Conservation (phyloP, 1,140 invertebrate species). For the Lycorma delicatula region DNA sequence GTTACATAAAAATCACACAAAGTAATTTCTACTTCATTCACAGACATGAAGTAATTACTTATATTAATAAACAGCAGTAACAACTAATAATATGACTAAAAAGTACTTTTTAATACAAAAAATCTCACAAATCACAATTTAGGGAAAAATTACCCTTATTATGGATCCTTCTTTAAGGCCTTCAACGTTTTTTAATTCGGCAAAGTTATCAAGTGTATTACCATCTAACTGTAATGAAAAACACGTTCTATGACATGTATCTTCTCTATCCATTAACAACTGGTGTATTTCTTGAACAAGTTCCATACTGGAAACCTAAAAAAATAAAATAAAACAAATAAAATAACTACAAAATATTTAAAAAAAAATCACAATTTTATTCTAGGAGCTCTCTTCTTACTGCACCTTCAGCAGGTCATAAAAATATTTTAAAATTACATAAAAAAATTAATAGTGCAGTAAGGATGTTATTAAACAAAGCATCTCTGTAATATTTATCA, state of each 20-base stretch:
- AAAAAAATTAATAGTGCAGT: background rate
- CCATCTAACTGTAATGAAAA: conserved; percentile 94
- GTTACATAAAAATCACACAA: no score
- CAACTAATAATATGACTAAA: no score
- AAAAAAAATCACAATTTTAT: no score
- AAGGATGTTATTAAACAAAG: background rate
- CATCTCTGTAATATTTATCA: no score
- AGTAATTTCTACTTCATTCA: no score
- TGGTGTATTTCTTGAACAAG: conserved; percentile 98
- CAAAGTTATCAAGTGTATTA: conserved; percentile 92
- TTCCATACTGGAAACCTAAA: conserved; percentile 91
- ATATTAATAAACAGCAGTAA: no score
- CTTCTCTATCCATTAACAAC: conserved; percentile 93
- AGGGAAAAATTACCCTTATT: conserved; percentile 64
- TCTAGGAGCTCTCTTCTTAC: no score
- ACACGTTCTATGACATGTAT: conserved; percentile 95
- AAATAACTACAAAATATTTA: no score
- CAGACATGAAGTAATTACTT: no score
- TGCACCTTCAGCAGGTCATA: no score
- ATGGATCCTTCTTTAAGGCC: conserved; percentile 89
- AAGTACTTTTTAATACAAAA: no score
- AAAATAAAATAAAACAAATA: conserved; percentile 11
- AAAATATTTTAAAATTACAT: background rate
- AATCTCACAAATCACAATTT: no score
- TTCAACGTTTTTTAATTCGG: conserved; percentile 93